Conservation (phyloP, 2,888 invertebrate species). For the Apamea crenata region DNA sequence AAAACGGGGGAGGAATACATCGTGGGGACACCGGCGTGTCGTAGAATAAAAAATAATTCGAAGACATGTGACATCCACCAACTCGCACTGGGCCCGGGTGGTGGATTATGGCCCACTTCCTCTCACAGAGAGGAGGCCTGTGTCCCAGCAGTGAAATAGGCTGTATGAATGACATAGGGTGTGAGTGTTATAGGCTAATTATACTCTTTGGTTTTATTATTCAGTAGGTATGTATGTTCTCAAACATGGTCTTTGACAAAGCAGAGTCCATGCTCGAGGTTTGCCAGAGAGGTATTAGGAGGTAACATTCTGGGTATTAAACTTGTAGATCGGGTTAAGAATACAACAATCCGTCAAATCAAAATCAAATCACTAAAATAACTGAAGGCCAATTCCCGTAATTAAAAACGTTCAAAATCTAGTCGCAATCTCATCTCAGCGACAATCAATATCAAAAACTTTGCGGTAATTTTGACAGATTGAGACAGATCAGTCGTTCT, state of each 20-base stretch:
- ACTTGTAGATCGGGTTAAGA: not conserved
- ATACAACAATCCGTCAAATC: not conserved
- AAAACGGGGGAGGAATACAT: too few species aligned
- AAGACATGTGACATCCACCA: too few species aligned
- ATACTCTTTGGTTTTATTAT: not conserved
- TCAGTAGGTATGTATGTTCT: not conserved
- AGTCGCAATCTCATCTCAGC: not conserved
- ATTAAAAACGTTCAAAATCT: not conserved
- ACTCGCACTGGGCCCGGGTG: too few species aligned
- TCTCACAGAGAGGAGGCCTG: too few species aligned
- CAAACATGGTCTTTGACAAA: not conserved
- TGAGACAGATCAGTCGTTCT: not conserved
- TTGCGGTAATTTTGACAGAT: too few species aligned
- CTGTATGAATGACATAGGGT: too few species aligned
- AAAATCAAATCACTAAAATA: not conserved
- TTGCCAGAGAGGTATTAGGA: not conserved
- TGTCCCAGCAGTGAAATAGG: too few species aligned
- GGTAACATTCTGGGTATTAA: not conserved
- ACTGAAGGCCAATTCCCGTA: not conserved
- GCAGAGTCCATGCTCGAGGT: not conserved
- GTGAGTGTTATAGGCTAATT: too few species aligned
- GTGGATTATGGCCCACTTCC: too few species aligned
- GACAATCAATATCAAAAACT: too few species aligned
- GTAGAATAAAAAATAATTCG: too few species aligned
- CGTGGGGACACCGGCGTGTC: too few species aligned